Evolutionary conservation across 2,797 vertebrate species (phyloP), one percentile per base, ranked within the genome.

Genomic region (Pampus argenteus): DNA sequence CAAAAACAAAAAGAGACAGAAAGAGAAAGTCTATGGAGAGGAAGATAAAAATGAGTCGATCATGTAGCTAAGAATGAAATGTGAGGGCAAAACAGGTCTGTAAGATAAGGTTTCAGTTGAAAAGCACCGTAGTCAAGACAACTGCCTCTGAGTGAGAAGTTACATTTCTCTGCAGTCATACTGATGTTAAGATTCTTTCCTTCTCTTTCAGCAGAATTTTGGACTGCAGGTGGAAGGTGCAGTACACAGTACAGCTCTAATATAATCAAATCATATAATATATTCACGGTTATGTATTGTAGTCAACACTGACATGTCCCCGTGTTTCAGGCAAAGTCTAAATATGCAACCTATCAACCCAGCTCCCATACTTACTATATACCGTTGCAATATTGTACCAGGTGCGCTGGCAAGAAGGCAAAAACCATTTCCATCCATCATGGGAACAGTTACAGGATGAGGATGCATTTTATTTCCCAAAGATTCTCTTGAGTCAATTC

Each of bases 31-130:
- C 5, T 0, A 4, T n/a, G 54, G 20, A 22, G 17, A 26, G 59
- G 56, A 38, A 51, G 71, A 84, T 83, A 73, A 77, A 28, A 20
- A 75, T 26, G 52, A 60, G 64, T 42, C 9, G 1, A 71, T 64
- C 40, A 14, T 69, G 65, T 78, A 64, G 74, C 79, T 74, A 71
- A 62, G 48, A 17, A 55, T 57, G 56, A 76, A 77, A 84, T 63
- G 48, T 74, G 57, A 76, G 55, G 76, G 63, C 54, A 38, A 82
- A 80, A 82, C 63, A 75, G 65, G 81, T 82, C 82, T 68, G 75
- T 47, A 31, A 66, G 44, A 58, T 55, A 64, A 56, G 57, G 58
- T 49, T 82, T 22, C 31, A 64, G 50, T 17, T 31, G 20, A 66
- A 75, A 52, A 86, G 73, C 62, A 26, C 36, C n/a, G 74, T 76